Base-by-base conservation (phyloP, 2,888 invertebrate genomes). In the Cremastinae sp. region DNA sequence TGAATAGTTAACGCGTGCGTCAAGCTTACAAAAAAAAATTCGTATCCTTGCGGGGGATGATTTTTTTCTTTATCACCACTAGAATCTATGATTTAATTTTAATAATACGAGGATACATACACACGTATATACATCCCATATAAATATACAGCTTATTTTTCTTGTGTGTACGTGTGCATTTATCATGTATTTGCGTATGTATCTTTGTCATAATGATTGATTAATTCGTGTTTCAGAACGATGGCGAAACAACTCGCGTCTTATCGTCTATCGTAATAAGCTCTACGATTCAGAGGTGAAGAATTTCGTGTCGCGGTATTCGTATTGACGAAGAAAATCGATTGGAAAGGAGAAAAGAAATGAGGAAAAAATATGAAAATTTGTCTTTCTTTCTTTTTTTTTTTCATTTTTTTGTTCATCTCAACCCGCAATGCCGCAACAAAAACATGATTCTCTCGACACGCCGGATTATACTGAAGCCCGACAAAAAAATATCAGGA, bases 201-300 rank as follows among this genome's bases (percentile, higher is more conserved):
- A 83, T 78, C 78, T 77, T 79, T 78, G 74, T 78, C 5, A 82
- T 78, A 83, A 77, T 78, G 78, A 83, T 81, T 78, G 79, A 80
- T 84, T 82, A 83, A 79, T 81, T 78, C 75, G 72, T 79, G 75
- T 74, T 77, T 81, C 79, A 76, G 79, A 75, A 76, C 16, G 77
- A 79, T 58, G 71, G 68, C 79, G 74, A 69, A 59, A 71, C 78
- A 78, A 76, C 59, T 65, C 55, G 59, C 69, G 7, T 28, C 20
- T 28, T 58, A 69, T 70, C 58, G 56, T 51, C 59, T 70, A 61
- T 75, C 64, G 55, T 75, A 62, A 79, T 84, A 83, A 84, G 81
- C 84, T 84, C 80, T 75, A 68, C 58, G 79, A 79, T 83, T 80
- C 49, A n/a, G 39, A 14, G 74, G 53, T 39, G 78, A 59, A 74